A percentile compares a stretch with the other conserved stretches of the same genome.
Conservation (phyloP, 2,797 vertebrate species). For the Acomys russatus region DNA sequence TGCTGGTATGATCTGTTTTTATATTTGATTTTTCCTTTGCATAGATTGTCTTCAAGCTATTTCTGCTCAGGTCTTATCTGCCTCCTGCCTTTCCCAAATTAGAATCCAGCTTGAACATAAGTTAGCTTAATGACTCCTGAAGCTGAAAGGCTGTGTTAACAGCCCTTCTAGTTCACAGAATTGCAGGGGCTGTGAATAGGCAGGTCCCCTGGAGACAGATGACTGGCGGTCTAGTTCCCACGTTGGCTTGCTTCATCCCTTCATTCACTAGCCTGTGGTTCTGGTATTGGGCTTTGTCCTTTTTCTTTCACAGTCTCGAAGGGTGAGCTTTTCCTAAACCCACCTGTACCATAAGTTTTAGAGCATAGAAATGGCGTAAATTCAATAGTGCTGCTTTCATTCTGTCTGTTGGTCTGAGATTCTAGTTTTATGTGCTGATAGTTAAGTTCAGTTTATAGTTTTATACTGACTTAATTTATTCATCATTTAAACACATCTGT, state of each 20-base stretch:
- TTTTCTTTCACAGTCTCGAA: not conserved
- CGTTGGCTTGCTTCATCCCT: not conserved
- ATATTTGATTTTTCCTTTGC: not conserved
- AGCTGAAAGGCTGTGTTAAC: not conserved
- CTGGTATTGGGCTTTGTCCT: not conserved
- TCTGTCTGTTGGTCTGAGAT: not conserved
- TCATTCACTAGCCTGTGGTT: not conserved
- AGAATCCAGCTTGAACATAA: constrained; percentile 17
- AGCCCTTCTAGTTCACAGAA: not conserved
- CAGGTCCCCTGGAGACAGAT: not conserved
- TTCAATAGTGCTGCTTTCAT: not conserved
- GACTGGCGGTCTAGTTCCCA: not conserved
- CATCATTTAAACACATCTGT: not conserved
- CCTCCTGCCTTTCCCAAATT: constrained; percentile 47
- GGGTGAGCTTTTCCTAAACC: not conserved
- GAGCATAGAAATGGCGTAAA: not conserved
- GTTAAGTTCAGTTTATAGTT: constrained; percentile 9
- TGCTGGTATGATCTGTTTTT: not conserved
- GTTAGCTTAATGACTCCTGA: constrained; percentile 44
- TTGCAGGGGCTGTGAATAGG: not conserved
- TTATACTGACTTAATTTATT: constrained; percentile 1
- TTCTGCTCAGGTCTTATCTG: constrained; percentile 27
- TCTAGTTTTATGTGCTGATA: not conserved
- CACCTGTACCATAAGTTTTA: not conserved
- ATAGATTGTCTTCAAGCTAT: constrained; percentile 23